phyloP scores from a whole-genome alignment of 2,113 vertebrate species.

The Varanus komodoensis region DNA sequence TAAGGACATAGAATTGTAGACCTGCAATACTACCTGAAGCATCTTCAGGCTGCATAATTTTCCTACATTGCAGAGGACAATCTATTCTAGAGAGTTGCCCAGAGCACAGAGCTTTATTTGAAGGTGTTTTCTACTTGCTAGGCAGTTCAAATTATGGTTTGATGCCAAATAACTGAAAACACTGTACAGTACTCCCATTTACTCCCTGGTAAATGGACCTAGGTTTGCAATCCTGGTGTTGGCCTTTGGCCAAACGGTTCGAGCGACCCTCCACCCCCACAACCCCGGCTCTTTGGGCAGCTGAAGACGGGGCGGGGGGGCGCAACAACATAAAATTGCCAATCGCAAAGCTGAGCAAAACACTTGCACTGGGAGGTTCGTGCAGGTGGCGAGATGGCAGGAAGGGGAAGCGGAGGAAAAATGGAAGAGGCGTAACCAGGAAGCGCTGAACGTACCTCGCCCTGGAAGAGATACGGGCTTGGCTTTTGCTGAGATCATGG shows the following conservation, averaged over 20 bases:
- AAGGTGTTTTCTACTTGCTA: no score
- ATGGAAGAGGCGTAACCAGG: background rate
- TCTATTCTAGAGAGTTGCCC: no score
- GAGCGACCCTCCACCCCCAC: background rate
- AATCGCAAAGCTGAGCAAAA: background rate
- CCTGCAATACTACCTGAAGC: background rate
- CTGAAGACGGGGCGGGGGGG: background rate
- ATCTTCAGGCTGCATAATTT: no score
- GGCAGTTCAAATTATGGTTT: no score
- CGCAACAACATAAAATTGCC: background rate
- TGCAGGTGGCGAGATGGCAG: rapidly evolving
- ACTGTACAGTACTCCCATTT: no score
- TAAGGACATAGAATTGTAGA: background rate
- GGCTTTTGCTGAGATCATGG: conserved; percentile 50
- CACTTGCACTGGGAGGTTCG: background rate
- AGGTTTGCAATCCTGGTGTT: background rate
- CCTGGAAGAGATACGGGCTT: background rate
- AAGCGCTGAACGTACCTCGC: background rate
- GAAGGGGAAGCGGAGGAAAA: background rate
- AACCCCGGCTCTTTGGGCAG: no score
- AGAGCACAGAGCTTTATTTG: no score
- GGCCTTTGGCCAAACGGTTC: background rate
- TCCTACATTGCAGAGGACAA: no score
- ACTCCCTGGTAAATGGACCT: no score
- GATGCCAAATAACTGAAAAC: no score